These are phyloP conservation scores for Oscheius myriophilus DNA, from an alignment of 2,888 invertebrate species.

Conservation along the genomic window DNA sequence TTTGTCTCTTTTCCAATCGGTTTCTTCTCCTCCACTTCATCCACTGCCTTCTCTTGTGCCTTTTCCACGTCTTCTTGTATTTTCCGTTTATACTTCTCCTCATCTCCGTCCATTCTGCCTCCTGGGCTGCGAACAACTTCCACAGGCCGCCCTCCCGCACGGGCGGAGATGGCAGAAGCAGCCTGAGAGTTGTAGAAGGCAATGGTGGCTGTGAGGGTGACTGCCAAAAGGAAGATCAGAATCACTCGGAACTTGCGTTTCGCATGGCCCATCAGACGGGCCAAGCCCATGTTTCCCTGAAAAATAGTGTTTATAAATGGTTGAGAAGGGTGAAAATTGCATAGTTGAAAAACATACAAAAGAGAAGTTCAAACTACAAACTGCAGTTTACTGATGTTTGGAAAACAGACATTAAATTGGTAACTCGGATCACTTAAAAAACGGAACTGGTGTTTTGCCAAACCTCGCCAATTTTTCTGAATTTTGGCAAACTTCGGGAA, in stretches of 20 bases:
- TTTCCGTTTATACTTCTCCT: neutral
- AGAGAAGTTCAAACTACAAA: no score
- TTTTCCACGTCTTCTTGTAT: neutral
- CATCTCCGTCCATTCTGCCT: no score
- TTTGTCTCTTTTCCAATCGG: neutral
- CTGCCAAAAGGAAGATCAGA: conserved; percentile 13
- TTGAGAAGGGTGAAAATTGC: neutral
- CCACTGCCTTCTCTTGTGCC: neutral
- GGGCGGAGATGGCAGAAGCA: neutral
- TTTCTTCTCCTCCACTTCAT: neutral
- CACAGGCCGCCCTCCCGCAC: neutral
- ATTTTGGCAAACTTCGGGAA: no score
- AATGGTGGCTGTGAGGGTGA: conserved; percentile 27
- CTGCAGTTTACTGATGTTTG: no score
- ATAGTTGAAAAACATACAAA: no score
- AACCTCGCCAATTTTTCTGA: no score
- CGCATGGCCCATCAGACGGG: conserved; percentile 23
- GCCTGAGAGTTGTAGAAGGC: conserved; percentile 20
- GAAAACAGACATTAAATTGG: no score
- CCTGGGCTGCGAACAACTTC: neutral
- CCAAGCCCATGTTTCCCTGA: conserved; percentile 15
- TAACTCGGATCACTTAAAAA: no score
- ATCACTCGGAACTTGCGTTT: conserved; percentile 23
- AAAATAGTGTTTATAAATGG: neutral
- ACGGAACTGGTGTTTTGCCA: no score